Evolutionary conservation across 2,797 vertebrate genomes (phyloP), one percentile per base, ranked within the genome.

Genomic region (Neoniphon sammara): DNA sequence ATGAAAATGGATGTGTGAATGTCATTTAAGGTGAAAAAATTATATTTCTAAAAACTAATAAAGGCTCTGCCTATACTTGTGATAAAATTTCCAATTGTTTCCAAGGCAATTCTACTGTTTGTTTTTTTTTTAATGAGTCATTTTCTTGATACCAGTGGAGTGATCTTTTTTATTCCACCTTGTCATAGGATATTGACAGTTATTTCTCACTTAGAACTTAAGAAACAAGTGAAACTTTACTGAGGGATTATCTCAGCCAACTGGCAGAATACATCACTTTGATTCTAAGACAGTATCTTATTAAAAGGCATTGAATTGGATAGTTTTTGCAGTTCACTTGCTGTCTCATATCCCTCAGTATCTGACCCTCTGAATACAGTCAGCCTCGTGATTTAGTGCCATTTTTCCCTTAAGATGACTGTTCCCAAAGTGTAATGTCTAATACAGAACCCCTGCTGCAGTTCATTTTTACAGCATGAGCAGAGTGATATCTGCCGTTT

Each of bases 361-460:
- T 65, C 47, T 17, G 17, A 58, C 62, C 54, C 58, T 57, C 2
- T 25, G 3, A 57, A 68, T n/a, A 57, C 21, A 44, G 61, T 73
- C 53, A 49, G n/a, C 5, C 61, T 56, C 20, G 30, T 59, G 53
- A 39, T 65, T 47, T 31, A 66, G 49, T 56, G 30, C 20, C n/a
- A 15, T 56, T 8, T 67, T 59, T 54, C 60, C 49, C 49, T 64
- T 65, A 49, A 27, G 42, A 44, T 44, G 42, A 44, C 42, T 44
- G 42, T 30, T 71, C 17, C 49, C 34, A 64, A 56, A 49, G 36
- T 47, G 59, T 59, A 57, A 44, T 64, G 58, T 55, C 73, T 67
- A 25, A 56, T 23, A 46, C 47, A 18, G n/a, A 7, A 15, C 14
- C 4, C 12, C 42, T 44, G 42, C 42, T 44, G 42, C 12, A 15